phyloP scores from a whole-genome alignment of 2,888 invertebrate species.

The Dione vanillae region DNA sequence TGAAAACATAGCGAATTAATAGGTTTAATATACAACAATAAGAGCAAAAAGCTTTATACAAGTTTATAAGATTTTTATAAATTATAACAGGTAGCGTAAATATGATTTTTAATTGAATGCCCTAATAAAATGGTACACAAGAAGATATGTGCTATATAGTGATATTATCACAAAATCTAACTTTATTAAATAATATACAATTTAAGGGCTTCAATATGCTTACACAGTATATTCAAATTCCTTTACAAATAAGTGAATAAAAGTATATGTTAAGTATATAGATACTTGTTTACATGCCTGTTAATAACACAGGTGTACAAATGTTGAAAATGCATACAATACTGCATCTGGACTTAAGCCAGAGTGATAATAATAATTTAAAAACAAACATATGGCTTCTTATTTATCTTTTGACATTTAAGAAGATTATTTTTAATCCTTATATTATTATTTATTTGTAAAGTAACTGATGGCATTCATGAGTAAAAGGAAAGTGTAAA shows the following conservation, averaged over 20 bases:
- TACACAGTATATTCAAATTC: not conserved
- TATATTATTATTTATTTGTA: not conserved
- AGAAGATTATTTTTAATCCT: not conserved
- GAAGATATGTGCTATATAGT: too few relatives aligned
- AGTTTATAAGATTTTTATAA: too few relatives aligned
- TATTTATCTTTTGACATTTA: not conserved
- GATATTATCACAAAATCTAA: too few relatives aligned
- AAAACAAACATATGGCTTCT: slow-evolving; percentile 8
- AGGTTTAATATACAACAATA: too few relatives aligned
- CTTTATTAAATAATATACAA: too few relatives aligned
- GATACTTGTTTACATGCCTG: not conserved
- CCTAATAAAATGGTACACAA: too few relatives aligned
- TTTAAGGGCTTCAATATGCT: not conserved
- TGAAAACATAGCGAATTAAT: too few relatives aligned
- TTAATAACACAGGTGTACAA: not conserved
- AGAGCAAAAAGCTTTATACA: too few relatives aligned
- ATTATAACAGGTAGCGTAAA: too few relatives aligned
- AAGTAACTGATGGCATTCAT: not conserved
- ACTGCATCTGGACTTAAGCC: not conserved
- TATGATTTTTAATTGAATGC: too few relatives aligned
- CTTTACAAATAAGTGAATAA: not conserved
- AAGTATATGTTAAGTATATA: not conserved
- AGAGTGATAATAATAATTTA: slow-evolving; percentile 3
- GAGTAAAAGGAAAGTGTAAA: not conserved
- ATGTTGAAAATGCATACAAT: not conserved